phyloP scores from a whole-genome alignment of 1,140 invertebrate species.

The Eueides isabella region DNA sequence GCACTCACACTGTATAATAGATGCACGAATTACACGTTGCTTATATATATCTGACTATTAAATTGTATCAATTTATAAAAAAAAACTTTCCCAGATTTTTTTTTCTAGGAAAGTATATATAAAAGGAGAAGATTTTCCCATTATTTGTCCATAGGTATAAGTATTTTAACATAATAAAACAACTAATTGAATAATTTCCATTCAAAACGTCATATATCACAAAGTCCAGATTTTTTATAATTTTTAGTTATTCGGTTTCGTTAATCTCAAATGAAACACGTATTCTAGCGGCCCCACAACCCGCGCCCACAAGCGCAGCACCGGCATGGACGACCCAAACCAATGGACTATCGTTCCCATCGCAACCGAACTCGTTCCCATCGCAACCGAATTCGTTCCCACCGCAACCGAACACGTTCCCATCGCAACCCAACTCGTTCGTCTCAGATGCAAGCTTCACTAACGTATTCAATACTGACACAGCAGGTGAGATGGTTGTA shows the following conservation, averaged over 20 bases:
- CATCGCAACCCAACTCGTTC: conserved; percentile 85
- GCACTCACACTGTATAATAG: conserved; percentile 35
- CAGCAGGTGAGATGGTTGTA: conserved; percentile 84
- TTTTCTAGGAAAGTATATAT: not conserved
- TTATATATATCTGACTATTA: not conserved
- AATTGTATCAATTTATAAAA: not conserved
- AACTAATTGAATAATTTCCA: not conserved
- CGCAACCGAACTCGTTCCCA: conserved; percentile 55
- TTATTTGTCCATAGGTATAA: not conserved
- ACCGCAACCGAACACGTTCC: conserved; percentile 55
- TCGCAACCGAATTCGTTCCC: conserved; percentile 56
- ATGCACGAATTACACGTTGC: not conserved
- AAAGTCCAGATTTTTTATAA: not conserved
- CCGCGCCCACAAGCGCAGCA: conserved; percentile 68
- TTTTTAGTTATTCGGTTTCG: not conserved
- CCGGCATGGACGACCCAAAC: conserved; percentile 77
- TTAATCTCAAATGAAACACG: not conserved
- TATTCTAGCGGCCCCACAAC: conserved; percentile 46
- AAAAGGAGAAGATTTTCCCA: not conserved
- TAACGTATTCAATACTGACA: conserved; percentile 91
- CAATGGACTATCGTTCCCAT: conserved; percentile 47
- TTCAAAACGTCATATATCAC: not conserved
- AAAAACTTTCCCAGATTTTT: not conserved
- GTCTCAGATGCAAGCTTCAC: conserved; percentile 93
- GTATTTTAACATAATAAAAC: not conserved